Evolutionary conservation across 2,888 invertebrate species (phyloP).

Genomic region (Capitulum mitella): DNA sequence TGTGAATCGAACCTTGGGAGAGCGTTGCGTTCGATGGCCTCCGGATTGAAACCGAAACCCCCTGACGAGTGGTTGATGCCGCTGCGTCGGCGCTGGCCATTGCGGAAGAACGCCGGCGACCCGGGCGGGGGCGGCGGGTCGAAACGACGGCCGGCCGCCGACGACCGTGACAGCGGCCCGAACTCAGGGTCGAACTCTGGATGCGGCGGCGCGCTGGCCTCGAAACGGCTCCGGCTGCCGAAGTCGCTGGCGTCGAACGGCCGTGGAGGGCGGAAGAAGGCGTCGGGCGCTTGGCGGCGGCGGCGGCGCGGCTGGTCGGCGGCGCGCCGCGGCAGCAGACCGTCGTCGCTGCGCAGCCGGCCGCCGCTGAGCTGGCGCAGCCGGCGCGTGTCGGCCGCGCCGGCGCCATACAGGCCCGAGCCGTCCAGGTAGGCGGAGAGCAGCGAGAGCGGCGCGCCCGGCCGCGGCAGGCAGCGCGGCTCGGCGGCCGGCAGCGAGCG

Average conservation of each 20-base stretch:
- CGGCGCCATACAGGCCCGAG: constrained; percentile 72
- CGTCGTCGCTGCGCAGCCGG: constrained; percentile 26
- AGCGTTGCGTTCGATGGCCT: no score
- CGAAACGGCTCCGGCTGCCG: no score
- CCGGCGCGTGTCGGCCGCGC: constrained; percentile 54
- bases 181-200: no score
- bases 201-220: no score
- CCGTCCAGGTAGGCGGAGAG: constrained; percentile 68
- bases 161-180: neutral
- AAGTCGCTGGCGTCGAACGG: no score
- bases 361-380: constrained; percentile 63
- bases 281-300: no score
- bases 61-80: no score
- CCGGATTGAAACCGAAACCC: no score
- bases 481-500: constrained; percentile 61
- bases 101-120: neutral
- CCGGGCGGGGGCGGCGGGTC: neutral
- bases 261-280: no score
- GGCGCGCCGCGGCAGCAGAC: constrained; percentile 30
- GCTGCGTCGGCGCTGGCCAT: no score
- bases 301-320: neutral
- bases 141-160: neutral
- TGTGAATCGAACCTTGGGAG: no score
- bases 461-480: constrained; percentile 53
- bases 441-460: constrained; percentile 61